Conservation (phyloP, 2,797 vertebrate genomes). For the Dermochelys coriacea region DNA sequence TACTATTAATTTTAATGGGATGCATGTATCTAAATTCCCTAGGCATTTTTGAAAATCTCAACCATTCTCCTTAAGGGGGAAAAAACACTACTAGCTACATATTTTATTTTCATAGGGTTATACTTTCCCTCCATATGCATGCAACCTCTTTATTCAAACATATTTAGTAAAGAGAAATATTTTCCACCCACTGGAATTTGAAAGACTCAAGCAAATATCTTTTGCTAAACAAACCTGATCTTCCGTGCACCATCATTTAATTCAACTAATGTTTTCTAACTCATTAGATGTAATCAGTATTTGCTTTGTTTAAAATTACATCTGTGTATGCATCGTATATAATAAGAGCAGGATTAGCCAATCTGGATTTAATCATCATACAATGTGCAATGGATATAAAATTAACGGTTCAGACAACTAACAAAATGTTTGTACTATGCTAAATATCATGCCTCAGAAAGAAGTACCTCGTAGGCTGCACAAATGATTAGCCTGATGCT, state of each 20-base stretch:
- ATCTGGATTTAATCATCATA: not conserved
- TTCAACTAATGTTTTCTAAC: not conserved
- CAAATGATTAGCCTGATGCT: not conserved
- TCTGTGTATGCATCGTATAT: not conserved
- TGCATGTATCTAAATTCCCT: not conserved
- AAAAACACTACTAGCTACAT: not conserved
- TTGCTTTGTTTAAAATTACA: not conserved
- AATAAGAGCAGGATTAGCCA: not conserved
- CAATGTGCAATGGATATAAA: not conserved
- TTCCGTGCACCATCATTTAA: not conserved
- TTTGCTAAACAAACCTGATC: not conserved
- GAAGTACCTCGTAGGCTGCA: not conserved
- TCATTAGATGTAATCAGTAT: not conserved
- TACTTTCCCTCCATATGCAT: not conserved
- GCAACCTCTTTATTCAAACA: conserved; percentile 4
- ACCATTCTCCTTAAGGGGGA: not conserved
- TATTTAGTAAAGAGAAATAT: not conserved
- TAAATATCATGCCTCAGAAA: not conserved
- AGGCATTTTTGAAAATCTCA: not conserved
- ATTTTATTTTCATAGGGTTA: not conserved
- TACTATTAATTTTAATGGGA: conserved; percentile 12
- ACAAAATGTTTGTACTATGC: not conserved
- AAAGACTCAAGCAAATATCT: not conserved
- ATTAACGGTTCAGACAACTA: not conserved
- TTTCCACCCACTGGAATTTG: not conserved